Evolutionary conservation across 1,140 invertebrate genomes (phyloP), one percentile per base, ranked within the genome.

Genomic region (Aphis craccivora): DNA sequence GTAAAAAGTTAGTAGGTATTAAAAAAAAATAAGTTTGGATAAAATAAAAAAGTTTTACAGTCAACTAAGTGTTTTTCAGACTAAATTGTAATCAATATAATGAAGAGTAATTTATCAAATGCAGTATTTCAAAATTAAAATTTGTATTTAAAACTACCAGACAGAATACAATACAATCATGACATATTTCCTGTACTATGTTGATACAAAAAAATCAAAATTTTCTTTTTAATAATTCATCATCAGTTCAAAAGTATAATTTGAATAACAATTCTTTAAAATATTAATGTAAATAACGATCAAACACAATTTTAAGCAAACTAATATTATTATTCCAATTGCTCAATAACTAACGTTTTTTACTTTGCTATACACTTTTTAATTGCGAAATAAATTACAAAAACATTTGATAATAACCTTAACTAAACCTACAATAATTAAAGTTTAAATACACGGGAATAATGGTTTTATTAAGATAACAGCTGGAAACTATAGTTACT

Each of bases 401-500:
- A 45, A 45, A 30, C 43, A 30, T 22, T 86, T 86, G 23, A 45
- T 45, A 45, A 43, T 45, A 76, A 30, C 83, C 37, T 40, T 40
- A 40, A 25, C 83, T 23, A 40, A 37, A 40, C 37, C 45, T 51
- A 30, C 87, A 55, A 89, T 53, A 37, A 40, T 89, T 40, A 37
- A 60, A 37, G 53, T 53, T 53, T 37, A 55, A 43, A 43, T 67
- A 43, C 89, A 43, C 14, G 8, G 14, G 37, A 67, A 90, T 90
- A 90, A 67, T 67, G 89, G 89, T 67, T 90, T 67, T 90, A 90
- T 67, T 60, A 90, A 90, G 89, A 90, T 90, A 90, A 90, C 89
- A 90, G 53, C 89, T 90, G 89, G 53, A 30, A 90, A 90, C 51
- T 43, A 55, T 60, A 43, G 37, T 90, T 90, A 60, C 67, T 90